These are phyloP conservation scores for Baccha elongata DNA, from an alignment of 2,888 invertebrate genomes.

Conservation along the genomic window DNA sequence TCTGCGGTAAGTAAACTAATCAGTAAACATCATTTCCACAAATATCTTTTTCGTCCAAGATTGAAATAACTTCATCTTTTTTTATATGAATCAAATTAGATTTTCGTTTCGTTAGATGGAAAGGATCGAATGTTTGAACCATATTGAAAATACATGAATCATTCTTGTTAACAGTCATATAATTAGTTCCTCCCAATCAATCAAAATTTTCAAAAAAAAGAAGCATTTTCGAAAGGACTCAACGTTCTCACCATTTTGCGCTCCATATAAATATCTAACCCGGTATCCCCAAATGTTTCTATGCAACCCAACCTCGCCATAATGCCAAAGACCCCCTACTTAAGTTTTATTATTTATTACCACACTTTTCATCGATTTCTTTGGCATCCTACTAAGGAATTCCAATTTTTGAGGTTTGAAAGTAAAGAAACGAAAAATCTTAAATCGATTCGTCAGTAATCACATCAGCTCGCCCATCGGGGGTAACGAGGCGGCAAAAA, in stretches of 20 bases:
- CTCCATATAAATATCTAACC: conserved; percentile 1
- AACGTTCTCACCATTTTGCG: conserved; percentile 27
- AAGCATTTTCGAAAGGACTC: conserved; percentile 49
- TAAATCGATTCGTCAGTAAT: conserved; percentile 69
- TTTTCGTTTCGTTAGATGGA: no score
- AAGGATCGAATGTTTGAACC: no score
- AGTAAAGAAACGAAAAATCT: conserved; percentile 12
- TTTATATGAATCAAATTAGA: no score
- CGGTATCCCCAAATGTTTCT: conserved; percentile 46
- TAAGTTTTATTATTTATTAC: conserved; percentile 70
- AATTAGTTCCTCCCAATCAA: conserved; percentile 41
- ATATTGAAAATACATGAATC: conserved; percentile 22
- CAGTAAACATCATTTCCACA: no score
- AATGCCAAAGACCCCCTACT: conserved; percentile 59
- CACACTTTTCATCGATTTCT: conserved; percentile 69
- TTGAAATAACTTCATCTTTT: no score
- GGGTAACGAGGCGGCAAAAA: conserved; percentile 72
- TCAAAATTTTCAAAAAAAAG: conserved; percentile 11
- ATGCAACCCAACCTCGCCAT: conserved; percentile 17
- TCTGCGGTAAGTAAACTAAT: no score
- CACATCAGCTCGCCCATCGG: conserved; percentile 70
- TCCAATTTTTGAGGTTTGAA: conserved; percentile 31
- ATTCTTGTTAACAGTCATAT: conserved; percentile 31
- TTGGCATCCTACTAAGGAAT: conserved; percentile 65
- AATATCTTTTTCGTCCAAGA: no score